Conservation (phyloP, 2,888 invertebrate genomes). For the Amphipyra tragopoginis region DNA sequence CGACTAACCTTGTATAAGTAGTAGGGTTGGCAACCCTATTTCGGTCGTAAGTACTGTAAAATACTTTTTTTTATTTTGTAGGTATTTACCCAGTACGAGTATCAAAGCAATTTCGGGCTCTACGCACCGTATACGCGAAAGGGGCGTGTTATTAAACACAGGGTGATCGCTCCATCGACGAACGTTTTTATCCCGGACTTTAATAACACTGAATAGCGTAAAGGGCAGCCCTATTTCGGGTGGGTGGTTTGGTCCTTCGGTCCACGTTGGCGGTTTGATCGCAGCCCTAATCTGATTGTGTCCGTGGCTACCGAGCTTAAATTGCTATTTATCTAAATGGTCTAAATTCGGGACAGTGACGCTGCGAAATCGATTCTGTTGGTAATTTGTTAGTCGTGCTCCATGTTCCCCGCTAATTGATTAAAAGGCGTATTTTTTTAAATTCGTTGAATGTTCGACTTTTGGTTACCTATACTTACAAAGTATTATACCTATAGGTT, state of each 20-base stretch:
- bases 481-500: no score
- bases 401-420: not conserved
- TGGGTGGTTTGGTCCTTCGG: slow-evolving; percentile 9
- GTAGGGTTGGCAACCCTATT: no score
- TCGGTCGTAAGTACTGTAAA: no score
- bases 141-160: slow-evolving; percentile 33
- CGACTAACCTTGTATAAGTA: no score
- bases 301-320: slow-evolving; percentile 34
- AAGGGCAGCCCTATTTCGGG: slow-evolving; percentile 30
- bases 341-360: slow-evolving; percentile 24
- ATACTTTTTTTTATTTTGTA: no score
- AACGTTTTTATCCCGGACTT: slow-evolving; percentile 25
- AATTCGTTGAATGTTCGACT: no score
- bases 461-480: no score
- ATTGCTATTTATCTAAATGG: slow-evolving; percentile 51
- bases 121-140: slow-evolving; percentile 6
- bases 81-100: not conserved
- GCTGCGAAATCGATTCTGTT: slow-evolving; percentile 13
- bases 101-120: slow-evolving; percentile 33
- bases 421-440: not conserved
- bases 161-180: not conserved
- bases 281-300: slow-evolving; percentile 45
- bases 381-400: slow-evolving; percentile 27
- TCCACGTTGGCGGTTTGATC: slow-evolving; percentile 27
- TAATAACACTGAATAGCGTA: slow-evolving; percentile 6